A percentile compares a stretch with the other conserved stretches of the same genome.
phyloP scores from a whole-genome alignment of 2,797 vertebrate genomes.

The Loriculus beryllinus region DNA sequence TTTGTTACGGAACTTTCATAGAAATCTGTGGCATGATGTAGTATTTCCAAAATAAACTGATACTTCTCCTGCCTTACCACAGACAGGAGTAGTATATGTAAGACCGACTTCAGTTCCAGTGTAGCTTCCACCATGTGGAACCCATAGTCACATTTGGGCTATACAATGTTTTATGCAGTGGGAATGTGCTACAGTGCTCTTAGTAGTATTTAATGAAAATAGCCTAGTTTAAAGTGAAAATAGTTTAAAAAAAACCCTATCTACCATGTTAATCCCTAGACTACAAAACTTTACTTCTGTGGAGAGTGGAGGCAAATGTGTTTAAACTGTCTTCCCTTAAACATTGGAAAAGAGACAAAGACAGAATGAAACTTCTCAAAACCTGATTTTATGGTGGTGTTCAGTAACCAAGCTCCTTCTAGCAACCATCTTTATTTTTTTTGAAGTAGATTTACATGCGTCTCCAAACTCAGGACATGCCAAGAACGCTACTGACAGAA shows the following conservation, averaged over 20 bases:
- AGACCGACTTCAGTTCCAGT: neutral
- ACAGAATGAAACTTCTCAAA: neutral
- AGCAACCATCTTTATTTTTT: neutral
- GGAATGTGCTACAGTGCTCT: neutral
- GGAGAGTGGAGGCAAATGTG: neutral
- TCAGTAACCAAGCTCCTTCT: neutral
- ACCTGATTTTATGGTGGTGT: neutral
- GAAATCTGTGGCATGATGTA: neutral
- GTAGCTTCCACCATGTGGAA: neutral
- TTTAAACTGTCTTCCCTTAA: neutral
- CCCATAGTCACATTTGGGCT: neutral
- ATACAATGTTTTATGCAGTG: neutral
- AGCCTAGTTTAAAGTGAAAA: neutral
- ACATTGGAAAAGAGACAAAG: neutral
- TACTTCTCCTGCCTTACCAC: neutral
- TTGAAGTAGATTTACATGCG: neutral
- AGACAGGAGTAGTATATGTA: neutral
- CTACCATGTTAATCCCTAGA: neutral
- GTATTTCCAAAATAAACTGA: neutral
- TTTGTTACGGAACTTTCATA: neutral
- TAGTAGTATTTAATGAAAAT: neutral
- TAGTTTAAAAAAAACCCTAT: neutral
- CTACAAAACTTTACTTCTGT: neutral
- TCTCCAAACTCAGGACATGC: neutral
- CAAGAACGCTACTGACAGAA: neutral